phyloP scores from a whole-genome alignment of 2,888 invertebrate species.

The Cloeon dipterum region DNA sequence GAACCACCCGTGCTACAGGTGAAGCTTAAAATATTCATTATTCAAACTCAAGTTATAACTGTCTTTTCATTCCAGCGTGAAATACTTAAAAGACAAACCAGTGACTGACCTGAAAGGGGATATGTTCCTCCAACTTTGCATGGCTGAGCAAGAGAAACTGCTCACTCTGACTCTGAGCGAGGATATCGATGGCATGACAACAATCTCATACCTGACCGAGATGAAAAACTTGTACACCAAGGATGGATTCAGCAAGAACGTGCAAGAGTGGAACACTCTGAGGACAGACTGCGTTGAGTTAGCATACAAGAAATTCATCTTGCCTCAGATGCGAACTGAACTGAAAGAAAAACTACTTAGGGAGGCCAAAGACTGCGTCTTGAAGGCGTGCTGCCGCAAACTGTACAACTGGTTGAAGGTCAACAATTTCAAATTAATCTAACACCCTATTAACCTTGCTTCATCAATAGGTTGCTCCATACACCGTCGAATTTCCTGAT shows the following conservation, averaged over 20 bases:
- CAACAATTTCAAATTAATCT: too few species aligned
- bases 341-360: constrained; percentile 50
- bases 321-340: constrained; percentile 76
- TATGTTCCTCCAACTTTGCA: constrained; percentile 61
- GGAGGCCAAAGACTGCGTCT: constrained; percentile 70
- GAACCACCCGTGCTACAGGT: constrained; percentile 60
- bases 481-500: constrained; percentile 43
- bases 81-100: constrained; percentile 82
- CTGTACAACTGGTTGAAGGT: constrained; percentile 76
- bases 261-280: constrained; percentile 87
- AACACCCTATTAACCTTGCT: neutral
- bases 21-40: constrained; percentile 7
- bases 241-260: constrained; percentile 85
- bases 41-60: neutral
- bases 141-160: constrained; percentile 64
- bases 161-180: constrained; percentile 50
- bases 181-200: constrained; percentile 54
- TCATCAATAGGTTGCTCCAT: constrained; percentile 42
- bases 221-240: constrained; percentile 65
- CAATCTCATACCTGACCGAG: constrained; percentile 63
- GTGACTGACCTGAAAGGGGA: constrained; percentile 72
- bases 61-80: constrained; percentile 30
- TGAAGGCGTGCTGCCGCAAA: constrained; percentile 64
- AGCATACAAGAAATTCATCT: constrained; percentile 66
- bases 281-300: constrained; percentile 70